These are phyloP conservation scores for Danio rerio DNA, from an alignment of 2,113 vertebrate genomes.

Conservation along the genomic window DNA sequence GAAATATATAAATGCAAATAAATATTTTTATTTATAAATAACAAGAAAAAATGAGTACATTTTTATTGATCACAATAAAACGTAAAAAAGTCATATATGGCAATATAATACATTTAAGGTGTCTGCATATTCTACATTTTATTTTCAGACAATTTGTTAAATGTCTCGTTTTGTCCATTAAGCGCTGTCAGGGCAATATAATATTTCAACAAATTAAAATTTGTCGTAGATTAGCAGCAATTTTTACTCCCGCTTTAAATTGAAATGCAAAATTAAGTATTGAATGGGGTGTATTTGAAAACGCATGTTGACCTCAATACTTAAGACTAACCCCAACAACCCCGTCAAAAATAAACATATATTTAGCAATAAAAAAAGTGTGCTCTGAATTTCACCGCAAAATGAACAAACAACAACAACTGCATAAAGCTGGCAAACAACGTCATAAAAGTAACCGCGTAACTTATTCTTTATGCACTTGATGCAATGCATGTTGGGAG, in stretches of 20 bases:
- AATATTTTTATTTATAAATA: too few relatives aligned
- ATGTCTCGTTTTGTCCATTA: neutral
- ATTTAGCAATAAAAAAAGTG: neutral
- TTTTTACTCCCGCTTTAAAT: neutral
- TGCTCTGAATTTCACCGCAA: neutral
- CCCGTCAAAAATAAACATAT: neutral
- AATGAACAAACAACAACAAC: slow-evolving; percentile 14
- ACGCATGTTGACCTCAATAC: neutral
- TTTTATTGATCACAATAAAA: too few relatives aligned
- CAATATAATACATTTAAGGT: neutral
- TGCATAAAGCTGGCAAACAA: neutral
- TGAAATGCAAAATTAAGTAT: neutral
- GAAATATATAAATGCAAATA: too few relatives aligned
- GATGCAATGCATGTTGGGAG: slow-evolving; percentile 1
- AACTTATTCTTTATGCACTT: too few relatives aligned
- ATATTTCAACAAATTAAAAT: neutral
- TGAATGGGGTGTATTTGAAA: neutral
- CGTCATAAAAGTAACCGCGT: neutral
- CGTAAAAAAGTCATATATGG: neutral
- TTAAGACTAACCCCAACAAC: neutral
- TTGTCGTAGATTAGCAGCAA: neutral
- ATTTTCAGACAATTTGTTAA: neutral
- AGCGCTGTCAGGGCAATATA: neutral
- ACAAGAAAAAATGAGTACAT: too few relatives aligned
- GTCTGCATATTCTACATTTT: neutral